Evolutionary conservation across 53 echinoderm and acorn worm species (phyloP).

Genomic region (Temnopleurus reevesii): DNA sequence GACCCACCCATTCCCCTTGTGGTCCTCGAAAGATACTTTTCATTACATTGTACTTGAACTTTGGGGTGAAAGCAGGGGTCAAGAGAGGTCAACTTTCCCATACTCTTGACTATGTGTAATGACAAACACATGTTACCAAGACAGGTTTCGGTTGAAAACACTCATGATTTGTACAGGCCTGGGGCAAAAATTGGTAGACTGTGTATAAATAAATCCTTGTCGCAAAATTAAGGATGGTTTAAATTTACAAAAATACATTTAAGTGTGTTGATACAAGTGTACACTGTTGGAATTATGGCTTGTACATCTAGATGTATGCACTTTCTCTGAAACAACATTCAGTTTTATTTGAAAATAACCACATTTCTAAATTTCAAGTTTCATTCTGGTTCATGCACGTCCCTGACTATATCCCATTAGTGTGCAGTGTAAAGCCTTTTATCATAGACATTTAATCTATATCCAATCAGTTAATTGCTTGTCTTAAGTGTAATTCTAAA

Average conservation of each 20-base stretch:
- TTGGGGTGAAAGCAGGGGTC: constrained; percentile 28
- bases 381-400: neutral
- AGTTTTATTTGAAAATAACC: neutral
- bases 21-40: constrained; percentile 19
- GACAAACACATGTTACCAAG: constrained; percentile 25
- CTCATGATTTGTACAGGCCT: neutral
- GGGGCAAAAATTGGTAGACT: neutral
- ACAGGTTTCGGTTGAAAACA: neutral
- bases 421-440: too few species aligned
- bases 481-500: too few species aligned
- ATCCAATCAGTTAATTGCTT: too few species aligned
- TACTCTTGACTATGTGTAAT: constrained; percentile 31
- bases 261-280: neutral
- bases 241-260: neutral
- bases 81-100: neutral
- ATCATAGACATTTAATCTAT: too few species aligned
- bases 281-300: neutral
- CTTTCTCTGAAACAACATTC: neutral
- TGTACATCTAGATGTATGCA: too few species aligned
- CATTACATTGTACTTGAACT: constrained; percentile 34
- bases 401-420: too few species aligned
- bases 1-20: constrained; percentile 16
- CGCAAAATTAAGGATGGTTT: constrained; percentile 8
- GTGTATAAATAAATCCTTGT: constrained; percentile 20
- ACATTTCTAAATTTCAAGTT: neutral